phyloP scores from a whole-genome alignment of 2,113 vertebrate species.

The Grantiella picta region DNA sequence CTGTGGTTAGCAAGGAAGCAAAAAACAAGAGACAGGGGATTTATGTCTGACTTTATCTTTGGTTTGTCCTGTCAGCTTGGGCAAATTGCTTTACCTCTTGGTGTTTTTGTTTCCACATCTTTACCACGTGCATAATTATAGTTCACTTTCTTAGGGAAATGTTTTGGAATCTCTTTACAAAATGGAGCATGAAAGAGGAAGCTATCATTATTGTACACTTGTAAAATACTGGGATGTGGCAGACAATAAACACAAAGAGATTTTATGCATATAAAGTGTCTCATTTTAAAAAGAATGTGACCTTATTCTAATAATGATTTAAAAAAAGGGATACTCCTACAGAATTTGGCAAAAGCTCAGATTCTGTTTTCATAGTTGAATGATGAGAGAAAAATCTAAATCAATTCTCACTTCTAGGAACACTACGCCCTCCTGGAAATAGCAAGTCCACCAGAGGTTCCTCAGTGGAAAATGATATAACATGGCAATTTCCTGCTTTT shows the following conservation, averaged over 20 bases:
- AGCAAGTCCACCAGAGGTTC: not conserved
- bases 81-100: not conserved
- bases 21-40: not conserved
- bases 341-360: not conserved
- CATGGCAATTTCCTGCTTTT: constrained; percentile 35
- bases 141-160: constrained; percentile 18
- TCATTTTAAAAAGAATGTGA: not conserved
- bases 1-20: not conserved
- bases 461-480: constrained; percentile 22
- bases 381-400: constrained; percentile 29
- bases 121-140: constrained; percentile 15
- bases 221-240: constrained; percentile 11
- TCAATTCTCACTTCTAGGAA: constrained; percentile 34
- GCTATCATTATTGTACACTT: not conserved
- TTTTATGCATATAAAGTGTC: not conserved
- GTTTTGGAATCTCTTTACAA: constrained; percentile 23
- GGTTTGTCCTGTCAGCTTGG: constrained; percentile 34
- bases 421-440: not conserved
- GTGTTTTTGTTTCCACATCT: constrained; percentile 25
- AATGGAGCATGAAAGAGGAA: not conserved
- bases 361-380: not conserved
- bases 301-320: not conserved
- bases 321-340: not conserved
- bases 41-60: constrained; percentile 23
- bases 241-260: not conserved